These are phyloP conservation scores for Propithecus perrieri DNA, from an alignment of 2,797 vertebrate genomes.

Conservation along the genomic window DNA sequence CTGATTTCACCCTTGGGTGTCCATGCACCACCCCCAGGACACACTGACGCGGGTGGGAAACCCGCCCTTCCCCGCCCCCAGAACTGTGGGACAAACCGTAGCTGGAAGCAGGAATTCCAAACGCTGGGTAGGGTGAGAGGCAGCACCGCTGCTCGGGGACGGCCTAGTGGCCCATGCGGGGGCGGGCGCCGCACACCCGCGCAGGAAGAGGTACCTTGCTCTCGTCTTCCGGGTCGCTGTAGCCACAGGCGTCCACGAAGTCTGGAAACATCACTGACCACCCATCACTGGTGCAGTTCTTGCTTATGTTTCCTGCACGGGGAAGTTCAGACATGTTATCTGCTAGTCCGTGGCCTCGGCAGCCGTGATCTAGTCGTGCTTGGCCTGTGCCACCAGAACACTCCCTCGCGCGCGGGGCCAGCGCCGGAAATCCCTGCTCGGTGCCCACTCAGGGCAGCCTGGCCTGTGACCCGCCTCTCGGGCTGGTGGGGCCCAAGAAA, in stretches of 20 bases:
- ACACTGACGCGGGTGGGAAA: too few relatives aligned
- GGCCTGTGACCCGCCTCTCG: rapidly evolving
- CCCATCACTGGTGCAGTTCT: constrained; percentile 90
- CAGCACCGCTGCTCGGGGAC: too few relatives aligned
- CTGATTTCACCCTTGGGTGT: rapidly evolving
- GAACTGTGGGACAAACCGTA: neutral
- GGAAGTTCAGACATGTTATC: constrained; percentile 31
- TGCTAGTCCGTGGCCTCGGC: neutral
- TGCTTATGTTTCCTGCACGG: constrained; percentile 93
- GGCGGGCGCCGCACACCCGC: too few relatives aligned
- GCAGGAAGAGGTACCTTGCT: constrained; percentile 84
- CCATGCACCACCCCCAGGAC: neutral
- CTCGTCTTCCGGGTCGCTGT: constrained; percentile 83
- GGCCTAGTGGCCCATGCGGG: too few relatives aligned
- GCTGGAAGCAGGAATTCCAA: neutral
- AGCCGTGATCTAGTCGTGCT: neutral
- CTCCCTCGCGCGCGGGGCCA: too few relatives aligned
- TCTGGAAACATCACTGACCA: constrained; percentile 93
- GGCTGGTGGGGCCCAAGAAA: neutral
- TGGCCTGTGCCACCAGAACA: neutral
- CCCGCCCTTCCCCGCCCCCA: too few relatives aligned
- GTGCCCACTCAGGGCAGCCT: too few relatives aligned
- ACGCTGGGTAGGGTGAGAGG: rapidly evolving
- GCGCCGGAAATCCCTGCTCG: too few relatives aligned
- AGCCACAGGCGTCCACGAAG: constrained; percentile 89